Base-by-base conservation (phyloP, 2,113 vertebrate species). In the Verasper variegatus region DNA sequence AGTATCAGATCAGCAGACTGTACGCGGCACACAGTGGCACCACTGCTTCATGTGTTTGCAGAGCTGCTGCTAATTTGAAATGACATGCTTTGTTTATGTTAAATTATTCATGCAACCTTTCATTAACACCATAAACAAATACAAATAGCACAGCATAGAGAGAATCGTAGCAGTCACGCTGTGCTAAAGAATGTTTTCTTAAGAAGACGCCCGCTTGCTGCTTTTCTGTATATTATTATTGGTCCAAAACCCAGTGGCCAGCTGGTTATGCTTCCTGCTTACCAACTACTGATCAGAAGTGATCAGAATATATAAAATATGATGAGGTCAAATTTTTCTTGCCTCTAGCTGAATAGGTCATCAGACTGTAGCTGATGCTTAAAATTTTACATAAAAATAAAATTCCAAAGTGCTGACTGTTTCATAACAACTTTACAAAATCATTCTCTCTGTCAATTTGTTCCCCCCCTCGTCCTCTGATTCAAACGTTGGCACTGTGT, bases 61-160 rank as follows among this genome's bases (percentile, higher is more conserved):
- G 67, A 42, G 55, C 67, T 80, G 71, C 71, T 66, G 65, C 71
- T 61, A 57, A 61, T 85, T 77, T 82, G 47, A 58, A 87, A 71
- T 81, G 57, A 49, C 78, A 78, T 86, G 68, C 71, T 89, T 87
- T 89, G 84, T 89, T 89, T 67, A 57, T 83, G 74, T 84, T 90
- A 31, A 91, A 87, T 93, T 82, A 91, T 91, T 89, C 87, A 86
- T 90, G 65, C 68, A 85, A 80, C 76, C 80, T 78, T 89, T 88
- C 84, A 90, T 87, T 78, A 89, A 83, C 83, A 89, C 72, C 58
- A 60, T 81, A 81, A 90, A 74, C 78, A 88, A 91, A 90, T 76
- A 89, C 81, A 89, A 90, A 85, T 80, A 71, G 81, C 74, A 78
- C 56, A 54, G 68, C 60, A 75, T 63, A 56, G 65, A 68, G 78